Base-by-base conservation (phyloP, 1,140 invertebrate genomes). In the Hydropsyche tenuis region DNA sequence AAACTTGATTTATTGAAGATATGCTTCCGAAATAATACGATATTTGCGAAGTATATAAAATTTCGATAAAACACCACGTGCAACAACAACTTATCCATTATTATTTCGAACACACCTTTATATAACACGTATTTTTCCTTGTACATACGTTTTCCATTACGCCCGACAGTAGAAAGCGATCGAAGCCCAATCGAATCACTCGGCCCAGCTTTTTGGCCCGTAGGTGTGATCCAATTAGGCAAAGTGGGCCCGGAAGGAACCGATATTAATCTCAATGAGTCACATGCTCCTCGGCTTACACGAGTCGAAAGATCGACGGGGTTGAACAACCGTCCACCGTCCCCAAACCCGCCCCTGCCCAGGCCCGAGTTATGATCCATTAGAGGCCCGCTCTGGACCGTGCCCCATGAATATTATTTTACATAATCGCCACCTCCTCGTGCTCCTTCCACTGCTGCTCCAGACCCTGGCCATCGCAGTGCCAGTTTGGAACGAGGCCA, bases 391-490 rank as follows among this genome's bases (percentile, higher is more conserved):
- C 45, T 30, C 45, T 22, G 16, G 63, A 62, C 46, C 69, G 46
- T 43, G 70, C 51, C 65, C 73, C 62, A 75, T 75, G 74, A 75
- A 75, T 75, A 75, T 75, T 75, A 75, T 75, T 75, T 75, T 75
- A 73, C 74, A 73, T 75, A 75, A 75, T 75, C 74, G 74, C 74
- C 69, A 63, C 72, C n/a, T n/a, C n/a, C n/a, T n/a, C 74, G 72
- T 72, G 69, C 72, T 72, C 23, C 23, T 23, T n/a, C 23, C 56
- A 20, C 18, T 27, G 23, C 9, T 1, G 23, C 11, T 25, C 72
- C 46, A 42, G 4, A 60, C 1, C 23, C 23, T n/a, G 30, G 30
- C 30, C 30, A 37, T 37, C 30, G 30, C 3, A 4, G 14, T 48
- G 30, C 30, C n/a, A n/a, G n/a, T n/a, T n/a, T n/a, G n/a, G n/a